Conservation (phyloP, 2,797 vertebrate genomes). For the Gallinago nigripennis region DNA sequence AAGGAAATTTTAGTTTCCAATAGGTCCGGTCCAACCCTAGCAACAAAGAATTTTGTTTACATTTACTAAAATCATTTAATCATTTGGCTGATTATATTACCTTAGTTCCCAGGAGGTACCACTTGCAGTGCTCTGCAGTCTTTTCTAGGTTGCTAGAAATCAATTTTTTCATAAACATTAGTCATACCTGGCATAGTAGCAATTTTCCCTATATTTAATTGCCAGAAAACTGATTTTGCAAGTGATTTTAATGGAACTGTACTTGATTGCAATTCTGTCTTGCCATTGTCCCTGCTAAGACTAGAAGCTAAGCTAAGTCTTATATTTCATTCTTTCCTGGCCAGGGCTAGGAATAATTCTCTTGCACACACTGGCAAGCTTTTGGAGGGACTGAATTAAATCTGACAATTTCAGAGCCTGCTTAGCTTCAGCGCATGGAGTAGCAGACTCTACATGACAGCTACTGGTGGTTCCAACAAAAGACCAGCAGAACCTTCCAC, state of each 20-base stretch:
- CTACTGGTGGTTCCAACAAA: neutral
- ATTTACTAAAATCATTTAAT: neutral
- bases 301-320: neutral
- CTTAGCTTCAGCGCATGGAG: neutral
- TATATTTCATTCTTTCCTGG: neutral
- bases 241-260: neutral
- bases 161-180: neutral
- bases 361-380: neutral
- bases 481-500: neutral
- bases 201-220: neutral
- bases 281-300: neutral
- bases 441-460: neutral
- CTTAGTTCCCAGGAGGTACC: neutral
- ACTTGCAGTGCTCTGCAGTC: neutral
- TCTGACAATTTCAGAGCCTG: neutral
- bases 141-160: neutral
- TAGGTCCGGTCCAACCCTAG: neutral
- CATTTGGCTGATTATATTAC: neutral
- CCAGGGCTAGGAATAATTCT: neutral
- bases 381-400: neutral
- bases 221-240: neutral
- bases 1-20: neutral
- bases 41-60: neutral
- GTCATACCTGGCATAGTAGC: neutral
- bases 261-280: neutral